A percentile compares a stretch with the other conserved stretches of the same genome.
Evolutionary conservation across 2,888 invertebrate genomes (phyloP).

Genomic region (Temnothorax rugatulus): DNA sequence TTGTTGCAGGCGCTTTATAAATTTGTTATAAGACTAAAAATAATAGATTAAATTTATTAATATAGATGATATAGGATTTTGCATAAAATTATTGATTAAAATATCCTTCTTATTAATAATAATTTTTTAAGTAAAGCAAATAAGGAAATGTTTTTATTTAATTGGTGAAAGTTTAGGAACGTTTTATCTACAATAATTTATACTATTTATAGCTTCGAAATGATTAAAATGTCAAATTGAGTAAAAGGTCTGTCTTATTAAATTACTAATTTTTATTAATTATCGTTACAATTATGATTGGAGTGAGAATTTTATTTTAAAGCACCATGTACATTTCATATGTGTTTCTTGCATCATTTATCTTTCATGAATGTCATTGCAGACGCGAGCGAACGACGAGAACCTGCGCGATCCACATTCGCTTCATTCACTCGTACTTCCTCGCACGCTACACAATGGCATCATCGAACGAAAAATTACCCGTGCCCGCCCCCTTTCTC

Average conservation of each 20-base stretch:
- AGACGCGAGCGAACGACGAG: background rate
- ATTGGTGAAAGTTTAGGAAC: background rate
- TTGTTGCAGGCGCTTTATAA: background rate
- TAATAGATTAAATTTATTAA: background rate
- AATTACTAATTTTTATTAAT: conserved; percentile 8
- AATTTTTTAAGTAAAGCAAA: background rate
- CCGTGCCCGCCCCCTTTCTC: conserved; percentile 7
- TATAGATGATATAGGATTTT: background rate
- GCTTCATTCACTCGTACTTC: background rate
- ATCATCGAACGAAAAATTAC: conserved; percentile 36
- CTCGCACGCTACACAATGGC: conserved; percentile 6
- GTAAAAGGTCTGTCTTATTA: background rate
- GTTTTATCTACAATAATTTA: background rate
- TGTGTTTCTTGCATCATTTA: conserved; percentile 7
- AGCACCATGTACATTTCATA: background rate
- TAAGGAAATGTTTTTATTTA: background rate
- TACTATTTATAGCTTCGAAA: background rate
- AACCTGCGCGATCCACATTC: conserved; percentile 17
- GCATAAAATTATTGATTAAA: background rate
- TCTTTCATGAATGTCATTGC: conserved; percentile 17
- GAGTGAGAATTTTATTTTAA: background rate
- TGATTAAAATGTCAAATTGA: background rate
- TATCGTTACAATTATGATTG: background rate
- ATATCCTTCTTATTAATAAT: background rate
- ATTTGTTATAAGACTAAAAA: background rate